Conservation (phyloP, 2,888 invertebrate genomes). For the Kuschelorhynchus macadamiae region DNA sequence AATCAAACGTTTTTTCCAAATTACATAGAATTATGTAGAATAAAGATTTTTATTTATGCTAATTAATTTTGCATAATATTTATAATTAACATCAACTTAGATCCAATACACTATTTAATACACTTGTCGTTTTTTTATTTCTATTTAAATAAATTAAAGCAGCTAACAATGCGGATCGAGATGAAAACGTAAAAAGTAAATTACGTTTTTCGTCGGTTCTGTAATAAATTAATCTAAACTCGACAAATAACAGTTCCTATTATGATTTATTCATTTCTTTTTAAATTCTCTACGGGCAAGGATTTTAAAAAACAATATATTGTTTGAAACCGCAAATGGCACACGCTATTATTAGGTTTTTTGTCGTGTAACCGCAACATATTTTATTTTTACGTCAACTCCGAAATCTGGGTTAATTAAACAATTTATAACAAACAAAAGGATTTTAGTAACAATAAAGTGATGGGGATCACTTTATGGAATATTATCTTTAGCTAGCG, state of each 20-base stretch:
- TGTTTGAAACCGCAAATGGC: slow-evolving; percentile 39
- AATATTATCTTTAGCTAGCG: too few relatives aligned
- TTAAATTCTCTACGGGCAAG: slow-evolving; percentile 37
- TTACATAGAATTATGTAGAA: too few relatives aligned
- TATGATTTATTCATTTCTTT: slow-evolving; percentile 33
- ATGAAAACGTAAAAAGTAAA: slow-evolving; percentile 18
- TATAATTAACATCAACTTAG: too few relatives aligned
- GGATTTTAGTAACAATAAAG: too few relatives aligned
- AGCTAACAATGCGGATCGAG: neutral
- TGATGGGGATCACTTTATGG: too few relatives aligned
- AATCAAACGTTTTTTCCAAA: too few relatives aligned
- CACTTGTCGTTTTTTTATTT: too few relatives aligned
- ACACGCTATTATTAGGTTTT: slow-evolving; percentile 29
- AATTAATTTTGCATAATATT: too few relatives aligned
- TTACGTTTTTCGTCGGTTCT: slow-evolving; percentile 26
- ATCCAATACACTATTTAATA: too few relatives aligned
- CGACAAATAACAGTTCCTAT: slow-evolving; percentile 29
- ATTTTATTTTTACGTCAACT: slow-evolving; percentile 26
- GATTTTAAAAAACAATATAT: slow-evolving; percentile 37
- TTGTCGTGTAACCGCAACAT: slow-evolving; percentile 22
- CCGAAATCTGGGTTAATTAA: slow-evolving; percentile 31
- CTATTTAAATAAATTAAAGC: too few relatives aligned
- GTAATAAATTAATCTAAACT: slow-evolving; percentile 30
- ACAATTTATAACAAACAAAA: slow-evolving; percentile 6
- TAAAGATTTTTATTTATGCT: too few relatives aligned